phyloP scores from a whole-genome alignment of 2,888 invertebrate genomes.

The Aspidiotus rigidus region DNA sequence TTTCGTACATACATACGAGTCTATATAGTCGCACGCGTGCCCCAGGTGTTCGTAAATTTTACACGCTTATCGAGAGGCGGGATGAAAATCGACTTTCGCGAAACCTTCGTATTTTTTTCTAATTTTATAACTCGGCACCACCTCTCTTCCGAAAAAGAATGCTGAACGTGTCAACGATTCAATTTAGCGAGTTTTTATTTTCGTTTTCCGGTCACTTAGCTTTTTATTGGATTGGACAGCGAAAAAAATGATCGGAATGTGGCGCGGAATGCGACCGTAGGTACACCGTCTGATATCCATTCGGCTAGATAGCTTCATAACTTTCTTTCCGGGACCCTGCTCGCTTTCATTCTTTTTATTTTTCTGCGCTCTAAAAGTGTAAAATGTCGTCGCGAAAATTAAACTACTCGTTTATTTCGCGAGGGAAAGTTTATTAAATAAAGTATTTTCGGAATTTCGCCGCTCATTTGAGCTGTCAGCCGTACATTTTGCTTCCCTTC shows the following conservation, averaged over 20 bases:
- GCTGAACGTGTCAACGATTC: conserved; percentile 13
- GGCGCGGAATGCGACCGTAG: neutral
- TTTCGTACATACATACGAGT: no score
- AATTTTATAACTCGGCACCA: no score
- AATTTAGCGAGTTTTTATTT: conserved; percentile 2
- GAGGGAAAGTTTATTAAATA: conserved; percentile 30
- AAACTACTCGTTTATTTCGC: conserved; percentile 18
- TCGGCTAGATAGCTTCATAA: neutral
- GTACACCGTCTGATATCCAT: neutral
- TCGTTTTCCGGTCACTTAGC: neutral
- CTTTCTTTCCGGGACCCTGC: neutral
- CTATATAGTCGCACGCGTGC: no score
- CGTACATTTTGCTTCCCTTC: conserved; percentile 4
- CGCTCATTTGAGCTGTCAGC: conserved; percentile 20
- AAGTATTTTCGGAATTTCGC: conserved; percentile 28
- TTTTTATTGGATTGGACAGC: neutral
- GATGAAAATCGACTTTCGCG: no score
- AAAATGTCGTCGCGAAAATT: conserved; percentile 27
- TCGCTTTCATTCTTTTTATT: neutral
- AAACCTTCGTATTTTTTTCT: no score
- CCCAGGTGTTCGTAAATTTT: no score
- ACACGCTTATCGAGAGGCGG: no score
- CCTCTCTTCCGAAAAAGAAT: neutral
- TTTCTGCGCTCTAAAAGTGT: conserved; percentile 12
- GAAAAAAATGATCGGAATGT: conserved; percentile 6